phyloP scores from a whole-genome alignment of 2,797 vertebrate species.

The Orientallactaga sibirica region DNA sequence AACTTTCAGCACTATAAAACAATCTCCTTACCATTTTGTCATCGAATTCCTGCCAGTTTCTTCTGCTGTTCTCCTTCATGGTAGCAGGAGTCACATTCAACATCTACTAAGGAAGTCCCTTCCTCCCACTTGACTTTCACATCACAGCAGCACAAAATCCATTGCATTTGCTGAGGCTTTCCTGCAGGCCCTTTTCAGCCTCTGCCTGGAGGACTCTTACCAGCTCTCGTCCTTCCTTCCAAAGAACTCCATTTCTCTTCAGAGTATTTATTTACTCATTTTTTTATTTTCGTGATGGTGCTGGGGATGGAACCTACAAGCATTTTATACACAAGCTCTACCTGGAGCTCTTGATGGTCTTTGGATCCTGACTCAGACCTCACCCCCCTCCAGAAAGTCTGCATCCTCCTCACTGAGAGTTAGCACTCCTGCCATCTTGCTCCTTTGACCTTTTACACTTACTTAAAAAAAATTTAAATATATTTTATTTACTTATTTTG shows the following conservation, averaged over 20 bases:
- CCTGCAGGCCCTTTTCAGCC: neutral
- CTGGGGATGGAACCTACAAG: neutral
- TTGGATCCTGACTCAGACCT: neutral
- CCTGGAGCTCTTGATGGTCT: no score
- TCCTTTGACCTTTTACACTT: neutral
- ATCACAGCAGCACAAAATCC: neutral
- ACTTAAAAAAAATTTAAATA: neutral
- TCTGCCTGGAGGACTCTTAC: neutral
- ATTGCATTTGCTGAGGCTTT: neutral
- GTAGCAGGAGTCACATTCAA: neutral
- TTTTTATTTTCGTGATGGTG: neutral
- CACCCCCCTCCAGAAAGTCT: neutral
- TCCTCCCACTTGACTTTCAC: neutral
- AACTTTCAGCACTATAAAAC: neutral
- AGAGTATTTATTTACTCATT: neutral
- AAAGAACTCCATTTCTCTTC: neutral
- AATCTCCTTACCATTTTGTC: neutral
- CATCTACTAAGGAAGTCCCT: neutral
- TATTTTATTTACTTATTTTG: no score
- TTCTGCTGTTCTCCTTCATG: neutral
- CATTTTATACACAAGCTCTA: neutral
- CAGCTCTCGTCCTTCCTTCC: neutral
- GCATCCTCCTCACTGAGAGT: neutral
- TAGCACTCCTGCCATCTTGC: neutral
- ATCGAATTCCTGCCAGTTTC: neutral